Conservation (phyloP, 2,797 vertebrate species). For the Argya squamiceps region DNA sequence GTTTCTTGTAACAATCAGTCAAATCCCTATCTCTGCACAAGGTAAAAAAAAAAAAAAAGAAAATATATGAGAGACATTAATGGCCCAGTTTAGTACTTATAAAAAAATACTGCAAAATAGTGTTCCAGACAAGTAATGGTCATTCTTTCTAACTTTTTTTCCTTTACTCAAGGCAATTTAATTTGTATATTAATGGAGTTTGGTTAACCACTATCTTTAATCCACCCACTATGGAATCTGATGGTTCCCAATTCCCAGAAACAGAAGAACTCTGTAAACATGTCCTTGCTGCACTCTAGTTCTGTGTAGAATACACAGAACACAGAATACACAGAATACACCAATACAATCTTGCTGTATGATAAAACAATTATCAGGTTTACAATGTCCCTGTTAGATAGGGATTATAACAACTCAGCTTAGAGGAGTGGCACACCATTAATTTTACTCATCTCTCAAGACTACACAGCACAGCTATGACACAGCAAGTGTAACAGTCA, state of each 20-base stretch:
- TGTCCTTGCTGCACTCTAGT: not conserved
- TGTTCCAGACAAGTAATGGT: not conserved
- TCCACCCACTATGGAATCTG: not conserved
- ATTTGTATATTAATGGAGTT: not conserved
- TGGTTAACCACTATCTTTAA: not conserved
- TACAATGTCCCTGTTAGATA: not conserved
- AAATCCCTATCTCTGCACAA: not conserved
- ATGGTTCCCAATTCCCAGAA: not conserved
- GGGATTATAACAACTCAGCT: not conserved
- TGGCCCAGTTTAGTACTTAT: not conserved
- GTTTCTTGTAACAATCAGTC: not conserved
- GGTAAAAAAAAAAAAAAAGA: not conserved
- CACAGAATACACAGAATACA: too few species aligned
- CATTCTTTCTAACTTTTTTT: not conserved
- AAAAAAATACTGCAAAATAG: not conserved
- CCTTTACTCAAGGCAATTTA: not conserved
- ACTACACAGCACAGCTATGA: not conserved
- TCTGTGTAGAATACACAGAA: too few species aligned
- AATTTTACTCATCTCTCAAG: not conserved
- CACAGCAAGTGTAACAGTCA: not conserved
- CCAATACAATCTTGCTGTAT: not conserved
- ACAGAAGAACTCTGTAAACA: not conserved
- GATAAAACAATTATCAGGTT: not conserved
- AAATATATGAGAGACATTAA: not conserved
- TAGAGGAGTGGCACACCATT: not conserved